Evolutionary conservation across 2,113 vertebrate genomes (phyloP).

Genomic region (Oreochromis niloticus): DNA sequence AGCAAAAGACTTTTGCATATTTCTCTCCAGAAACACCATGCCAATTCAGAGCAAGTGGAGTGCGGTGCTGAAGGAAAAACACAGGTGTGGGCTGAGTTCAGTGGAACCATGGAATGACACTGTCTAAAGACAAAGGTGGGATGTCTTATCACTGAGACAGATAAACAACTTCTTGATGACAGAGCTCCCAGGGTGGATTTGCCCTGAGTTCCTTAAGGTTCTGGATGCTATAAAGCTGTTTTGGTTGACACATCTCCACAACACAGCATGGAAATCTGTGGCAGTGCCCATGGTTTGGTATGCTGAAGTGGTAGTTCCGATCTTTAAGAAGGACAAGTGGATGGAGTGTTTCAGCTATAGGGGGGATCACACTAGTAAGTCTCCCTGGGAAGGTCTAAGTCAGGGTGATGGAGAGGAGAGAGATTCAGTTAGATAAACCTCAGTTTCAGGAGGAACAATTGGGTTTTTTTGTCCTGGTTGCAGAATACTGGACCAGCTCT

Average conservation of each 20-base stretch:
- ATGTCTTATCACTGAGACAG: neutral
- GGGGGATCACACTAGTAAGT: neutral
- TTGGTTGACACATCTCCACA: neutral
- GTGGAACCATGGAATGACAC: neutral
- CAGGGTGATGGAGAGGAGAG: neutral
- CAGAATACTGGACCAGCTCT: neutral
- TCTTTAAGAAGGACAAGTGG: neutral
- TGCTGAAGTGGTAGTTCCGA: neutral
- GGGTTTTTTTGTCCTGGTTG: fast-evolving
- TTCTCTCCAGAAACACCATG: neutral
- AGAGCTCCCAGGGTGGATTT: neutral
- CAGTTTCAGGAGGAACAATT: neutral
- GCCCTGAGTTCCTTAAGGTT: neutral
- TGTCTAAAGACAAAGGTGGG: neutral
- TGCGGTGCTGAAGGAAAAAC: neutral
- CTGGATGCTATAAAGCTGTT: neutral
- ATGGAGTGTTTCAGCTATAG: neutral
- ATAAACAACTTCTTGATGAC: neutral
- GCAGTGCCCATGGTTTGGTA: neutral
- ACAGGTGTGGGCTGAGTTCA: neutral
- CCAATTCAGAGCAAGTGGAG: neutral
- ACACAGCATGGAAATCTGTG: neutral
- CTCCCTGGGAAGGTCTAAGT: neutral
- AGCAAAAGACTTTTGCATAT: neutral
- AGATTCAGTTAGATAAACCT: neutral